Evolutionary conservation across 2,113 vertebrate species (phyloP).

Genomic region (Hypanus sabinus): DNA sequence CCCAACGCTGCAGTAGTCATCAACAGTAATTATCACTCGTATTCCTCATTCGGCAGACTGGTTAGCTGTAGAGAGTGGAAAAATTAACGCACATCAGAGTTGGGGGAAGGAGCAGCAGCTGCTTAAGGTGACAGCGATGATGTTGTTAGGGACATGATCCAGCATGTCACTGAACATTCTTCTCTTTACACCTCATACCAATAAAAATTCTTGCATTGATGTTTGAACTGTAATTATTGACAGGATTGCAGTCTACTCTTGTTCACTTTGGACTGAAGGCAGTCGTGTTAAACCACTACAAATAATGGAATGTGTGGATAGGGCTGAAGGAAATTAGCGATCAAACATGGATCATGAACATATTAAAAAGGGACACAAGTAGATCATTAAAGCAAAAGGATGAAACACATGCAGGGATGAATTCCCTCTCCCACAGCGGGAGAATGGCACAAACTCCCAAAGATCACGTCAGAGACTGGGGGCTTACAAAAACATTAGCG

Average conservation of each 20-base stretch:
- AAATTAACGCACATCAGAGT: background rate
- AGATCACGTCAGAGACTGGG: background rate
- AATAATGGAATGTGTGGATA: background rate
- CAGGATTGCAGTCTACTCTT: background rate
- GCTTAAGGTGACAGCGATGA: background rate
- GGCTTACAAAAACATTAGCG: background rate
- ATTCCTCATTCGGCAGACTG: background rate
- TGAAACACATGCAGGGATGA: background rate
- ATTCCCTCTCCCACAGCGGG: background rate
- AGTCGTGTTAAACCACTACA: background rate
- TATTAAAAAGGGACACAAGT: background rate
- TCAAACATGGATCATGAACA: background rate
- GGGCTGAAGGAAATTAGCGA: background rate
- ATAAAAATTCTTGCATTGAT: background rate
- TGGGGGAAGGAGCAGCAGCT: background rate
- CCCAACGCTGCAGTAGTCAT: background rate
- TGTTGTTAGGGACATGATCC: slow-evolving; percentile 8
- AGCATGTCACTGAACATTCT: slow-evolving; percentile 20
- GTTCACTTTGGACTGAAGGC: background rate
- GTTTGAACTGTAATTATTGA: background rate
- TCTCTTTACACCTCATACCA: background rate
- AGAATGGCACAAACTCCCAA: background rate
- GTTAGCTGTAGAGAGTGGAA: background rate
- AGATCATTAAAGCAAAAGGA: background rate
- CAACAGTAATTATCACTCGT: background rate